Conservation (phyloP, 2,797 vertebrate species). For the Centroberyx gerrardi region DNA sequence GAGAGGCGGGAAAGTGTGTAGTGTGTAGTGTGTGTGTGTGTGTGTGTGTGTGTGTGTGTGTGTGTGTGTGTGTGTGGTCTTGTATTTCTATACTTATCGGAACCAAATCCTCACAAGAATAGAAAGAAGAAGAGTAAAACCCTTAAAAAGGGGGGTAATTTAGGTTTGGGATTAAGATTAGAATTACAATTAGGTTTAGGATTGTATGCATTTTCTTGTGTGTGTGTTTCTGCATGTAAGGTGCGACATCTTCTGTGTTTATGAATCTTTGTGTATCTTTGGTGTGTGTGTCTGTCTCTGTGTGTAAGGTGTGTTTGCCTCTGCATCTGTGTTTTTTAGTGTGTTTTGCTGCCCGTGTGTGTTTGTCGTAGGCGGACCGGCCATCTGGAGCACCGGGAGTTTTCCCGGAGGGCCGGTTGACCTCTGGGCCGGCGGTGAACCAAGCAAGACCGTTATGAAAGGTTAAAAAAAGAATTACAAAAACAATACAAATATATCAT, state of each 20-base stretch:
- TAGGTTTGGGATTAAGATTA: no score
- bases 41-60: slow-evolving; percentile 12
- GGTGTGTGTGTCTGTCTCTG: neutral
- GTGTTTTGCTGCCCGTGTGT: slow-evolving; percentile 14
- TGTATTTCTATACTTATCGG: slow-evolving; percentile 30
- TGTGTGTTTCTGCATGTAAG: neutral
- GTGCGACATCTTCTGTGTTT: neutral
- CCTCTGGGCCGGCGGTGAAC: slow-evolving; percentile 26
- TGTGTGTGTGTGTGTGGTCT: neutral
- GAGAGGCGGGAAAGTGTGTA: neutral
- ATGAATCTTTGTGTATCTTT: neutral
- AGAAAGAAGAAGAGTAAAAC: slow-evolving; percentile 6
- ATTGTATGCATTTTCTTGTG: no score
- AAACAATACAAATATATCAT: slow-evolving; percentile 24
- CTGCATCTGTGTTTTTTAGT: neutral
- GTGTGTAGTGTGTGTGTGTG: slow-evolving; percentile 3
- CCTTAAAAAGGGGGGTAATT: no score
- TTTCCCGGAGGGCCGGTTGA: slow-evolving; percentile 31
- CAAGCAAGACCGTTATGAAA: slow-evolving; percentile 26
- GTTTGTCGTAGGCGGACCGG: neutral
- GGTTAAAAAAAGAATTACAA: slow-evolving; percentile 14
- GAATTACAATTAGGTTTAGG: no score
- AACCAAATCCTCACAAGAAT: slow-evolving; percentile 22
- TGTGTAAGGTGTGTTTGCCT: neutral
- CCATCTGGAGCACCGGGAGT: slow-evolving; percentile 48